Evolutionary conservation across 2,797 vertebrate species (phyloP).

Genomic region (Antrozous pallidus): DNA sequence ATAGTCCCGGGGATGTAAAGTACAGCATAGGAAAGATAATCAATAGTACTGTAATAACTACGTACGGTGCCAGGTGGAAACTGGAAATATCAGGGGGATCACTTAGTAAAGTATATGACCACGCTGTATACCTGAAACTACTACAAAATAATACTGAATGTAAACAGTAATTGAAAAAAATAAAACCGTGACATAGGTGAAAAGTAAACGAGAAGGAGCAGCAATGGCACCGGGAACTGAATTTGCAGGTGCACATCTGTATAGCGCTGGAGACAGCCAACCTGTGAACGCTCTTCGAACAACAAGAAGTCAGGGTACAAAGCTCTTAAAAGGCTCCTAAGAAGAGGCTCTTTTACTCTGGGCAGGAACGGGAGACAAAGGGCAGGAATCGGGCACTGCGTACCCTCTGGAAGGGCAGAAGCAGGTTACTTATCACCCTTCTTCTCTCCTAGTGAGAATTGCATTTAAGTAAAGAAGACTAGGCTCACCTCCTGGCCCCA

Average conservation of each 20-base stretch:
- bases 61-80: not conserved
- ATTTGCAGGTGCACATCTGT: not conserved
- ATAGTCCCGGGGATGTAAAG: not conserved
- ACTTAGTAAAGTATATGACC: not conserved
- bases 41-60: not conserved
- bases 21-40: not conserved
- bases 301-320: not conserved
- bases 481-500: not conserved
- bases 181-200: not conserved
- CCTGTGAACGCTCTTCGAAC: not conserved
- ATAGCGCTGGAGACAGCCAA: not conserved
- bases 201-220: not conserved
- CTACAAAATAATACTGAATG: not conserved
- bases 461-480: not conserved
- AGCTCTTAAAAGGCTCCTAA: not conserved
- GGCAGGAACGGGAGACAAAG: not conserved
- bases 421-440: not conserved
- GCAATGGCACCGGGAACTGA: fast-evolving
- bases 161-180: not conserved
- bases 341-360: not conserved
- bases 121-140: not conserved
- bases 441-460: not conserved
- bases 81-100: not conserved
- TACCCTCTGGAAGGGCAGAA: not conserved
- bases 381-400: fast-evolving